A percentile compares a stretch with the other conserved stretches of the same genome.
Conservation (phyloP, 2,113 vertebrate genomes). For the Acinonyx jubatus region DNA sequence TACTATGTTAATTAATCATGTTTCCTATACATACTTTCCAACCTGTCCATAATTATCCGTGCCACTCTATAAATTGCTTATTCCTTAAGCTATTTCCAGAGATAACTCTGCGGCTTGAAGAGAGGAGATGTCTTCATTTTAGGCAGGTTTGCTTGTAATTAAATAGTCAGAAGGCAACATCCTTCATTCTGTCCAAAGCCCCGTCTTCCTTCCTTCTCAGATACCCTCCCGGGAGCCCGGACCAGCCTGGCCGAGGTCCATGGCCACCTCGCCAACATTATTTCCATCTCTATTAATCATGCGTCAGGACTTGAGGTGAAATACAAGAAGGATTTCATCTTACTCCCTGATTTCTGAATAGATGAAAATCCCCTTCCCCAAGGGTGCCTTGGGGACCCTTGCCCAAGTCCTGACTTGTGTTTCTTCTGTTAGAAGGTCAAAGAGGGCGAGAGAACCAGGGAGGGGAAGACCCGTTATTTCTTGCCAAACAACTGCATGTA, state of each 20-base stretch:
- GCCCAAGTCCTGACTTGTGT: not conserved
- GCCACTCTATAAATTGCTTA: not conserved
- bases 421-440: not conserved
- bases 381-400: too few species aligned
- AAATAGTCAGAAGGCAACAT: not conserved
- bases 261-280: not conserved
- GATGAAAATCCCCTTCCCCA: not conserved
- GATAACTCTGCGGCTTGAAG: not conserved
- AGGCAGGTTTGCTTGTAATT: not conserved
- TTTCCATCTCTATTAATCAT: not conserved
- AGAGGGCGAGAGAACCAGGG: not conserved
- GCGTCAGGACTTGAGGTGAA: not conserved
- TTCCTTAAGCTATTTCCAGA: not conserved
- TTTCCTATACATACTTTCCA: not conserved
- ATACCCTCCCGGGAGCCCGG: not conserved
- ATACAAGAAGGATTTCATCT: not conserved
- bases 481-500: not conserved
- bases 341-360: not conserved
- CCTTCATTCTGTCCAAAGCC: not conserved
- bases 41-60: not conserved
- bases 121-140: not conserved
- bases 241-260: not conserved
- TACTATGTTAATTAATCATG: not conserved
- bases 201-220: not conserved
- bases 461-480: not conserved